These are phyloP conservation scores for Helobdella robusta DNA, from an alignment of 2,888 invertebrate species.

Conservation along the genomic window DNA sequence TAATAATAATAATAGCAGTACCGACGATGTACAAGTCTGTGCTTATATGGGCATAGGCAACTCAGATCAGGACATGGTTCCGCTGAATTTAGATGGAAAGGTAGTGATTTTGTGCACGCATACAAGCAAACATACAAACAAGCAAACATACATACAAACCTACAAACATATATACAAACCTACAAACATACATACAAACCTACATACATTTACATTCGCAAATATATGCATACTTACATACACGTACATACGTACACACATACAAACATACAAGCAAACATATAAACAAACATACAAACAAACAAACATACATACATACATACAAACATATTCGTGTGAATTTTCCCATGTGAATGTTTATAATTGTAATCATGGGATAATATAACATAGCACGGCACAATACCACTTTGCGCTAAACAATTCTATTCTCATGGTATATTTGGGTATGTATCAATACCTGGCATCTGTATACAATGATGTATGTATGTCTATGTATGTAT, in stretches of 20 bases:
- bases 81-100: constrained; percentile 91
- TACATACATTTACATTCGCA: neutral
- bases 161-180: too few species aligned
- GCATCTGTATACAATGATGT: neutral
- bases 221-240: neutral
- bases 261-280: neutral
- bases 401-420: neutral
- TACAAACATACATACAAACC: neutral
- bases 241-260: neutral
- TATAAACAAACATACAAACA: neutral
- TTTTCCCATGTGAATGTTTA: neutral
- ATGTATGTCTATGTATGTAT: neutral
- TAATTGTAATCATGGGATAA: neutral
- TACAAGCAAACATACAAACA: neutral
- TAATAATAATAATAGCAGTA: too few species aligned
- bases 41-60: constrained; percentile 93
- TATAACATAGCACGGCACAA: neutral
- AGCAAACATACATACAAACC: neutral
- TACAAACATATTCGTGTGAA: neutral
- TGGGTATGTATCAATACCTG: neutral
- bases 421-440: neutral
- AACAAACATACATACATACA: neutral
- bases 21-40: constrained; percentile 62
- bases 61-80: constrained; percentile 97
- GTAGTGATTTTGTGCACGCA: constrained; percentile 42